A percentile compares a stretch with the other conserved stretches of the same genome.
Evolutionary conservation across 2,888 invertebrate genomes (phyloP).

Genomic region (Caenorhabditis afra): DNA sequence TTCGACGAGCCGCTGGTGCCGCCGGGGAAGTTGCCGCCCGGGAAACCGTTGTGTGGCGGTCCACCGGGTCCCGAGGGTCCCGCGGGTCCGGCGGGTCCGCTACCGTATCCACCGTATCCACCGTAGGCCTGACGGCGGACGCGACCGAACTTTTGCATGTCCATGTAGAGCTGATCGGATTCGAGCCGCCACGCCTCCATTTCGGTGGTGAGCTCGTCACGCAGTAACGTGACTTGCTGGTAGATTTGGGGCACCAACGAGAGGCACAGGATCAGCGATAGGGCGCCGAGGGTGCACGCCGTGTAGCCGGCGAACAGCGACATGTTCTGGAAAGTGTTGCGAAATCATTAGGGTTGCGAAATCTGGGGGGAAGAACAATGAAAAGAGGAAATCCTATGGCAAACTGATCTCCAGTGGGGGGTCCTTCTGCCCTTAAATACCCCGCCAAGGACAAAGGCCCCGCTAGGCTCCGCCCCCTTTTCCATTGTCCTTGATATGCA

Average conservation of each 20-base stretch:
- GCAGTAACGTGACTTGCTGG: slow-evolving; percentile 66
- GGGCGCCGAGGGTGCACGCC: slow-evolving; percentile 65
- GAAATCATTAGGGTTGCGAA: no score
- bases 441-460: no score
- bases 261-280: slow-evolving; percentile 62
- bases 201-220: slow-evolving; percentile 68
- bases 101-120: slow-evolving; percentile 66
- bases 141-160: slow-evolving; percentile 65
- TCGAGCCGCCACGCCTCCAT: slow-evolving; percentile 70
- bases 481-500: neutral
- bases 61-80: slow-evolving; percentile 49
- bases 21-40: slow-evolving; percentile 54
- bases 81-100: slow-evolving; percentile 38
- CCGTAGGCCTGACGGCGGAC: slow-evolving; percentile 67
- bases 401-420: no score
- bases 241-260: slow-evolving; percentile 64
- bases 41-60: slow-evolving; percentile 51
- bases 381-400: no score
- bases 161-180: slow-evolving; percentile 62
- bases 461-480: slow-evolving; percentile 1
- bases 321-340: slow-evolving; percentile 23
- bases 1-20: slow-evolving; percentile 34
- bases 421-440: no score
- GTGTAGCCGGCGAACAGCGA: slow-evolving; percentile 54
- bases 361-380: no score